phyloP scores from a whole-genome alignment of 2,113 vertebrate species.

The Vulpes lagopus region DNA sequence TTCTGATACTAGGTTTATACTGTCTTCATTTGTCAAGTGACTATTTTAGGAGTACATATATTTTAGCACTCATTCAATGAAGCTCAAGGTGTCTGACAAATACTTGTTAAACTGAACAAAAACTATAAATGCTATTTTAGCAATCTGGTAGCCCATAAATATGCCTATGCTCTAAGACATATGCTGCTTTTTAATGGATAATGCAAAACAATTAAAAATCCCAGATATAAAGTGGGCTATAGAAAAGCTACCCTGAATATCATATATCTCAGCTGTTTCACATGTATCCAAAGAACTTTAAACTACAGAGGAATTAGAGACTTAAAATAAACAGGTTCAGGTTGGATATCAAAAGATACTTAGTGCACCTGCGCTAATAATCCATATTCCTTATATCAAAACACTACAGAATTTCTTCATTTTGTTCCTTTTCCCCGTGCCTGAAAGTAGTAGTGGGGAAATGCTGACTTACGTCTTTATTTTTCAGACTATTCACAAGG shows the following conservation, averaged over 20 bases:
- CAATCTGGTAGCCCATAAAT: not conserved
- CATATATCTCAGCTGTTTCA: not conserved
- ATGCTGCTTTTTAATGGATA: slow-evolving; percentile 10
- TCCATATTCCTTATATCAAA: not conserved
- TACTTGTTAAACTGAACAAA: slow-evolving; percentile 50
- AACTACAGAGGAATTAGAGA: slow-evolving; percentile 1
- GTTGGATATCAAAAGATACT: not conserved
- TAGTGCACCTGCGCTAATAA: not conserved
- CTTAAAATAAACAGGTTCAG: not conserved
- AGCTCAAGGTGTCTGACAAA: not conserved
- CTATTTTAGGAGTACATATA: slow-evolving; percentile 14
- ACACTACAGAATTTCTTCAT: slow-evolving; percentile 7
- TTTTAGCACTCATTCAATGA: not conserved
- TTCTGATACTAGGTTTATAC: slow-evolving; percentile 42
- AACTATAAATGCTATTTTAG: slow-evolving; percentile 18
- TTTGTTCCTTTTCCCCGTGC: not conserved
- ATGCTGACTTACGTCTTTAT: not conserved
- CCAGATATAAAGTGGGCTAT: not conserved
- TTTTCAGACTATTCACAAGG: not conserved
- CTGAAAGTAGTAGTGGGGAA: not conserved
- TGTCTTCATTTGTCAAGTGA: slow-evolving; percentile 6
- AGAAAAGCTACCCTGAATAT: slow-evolving; percentile 24
- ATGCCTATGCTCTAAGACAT: not conserved
- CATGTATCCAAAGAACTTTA: slow-evolving; percentile 34
- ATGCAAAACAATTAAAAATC: not conserved